Base-by-base conservation (phyloP, 2,888 invertebrate genomes). In the Drosophila suboccidentalis region DNA sequence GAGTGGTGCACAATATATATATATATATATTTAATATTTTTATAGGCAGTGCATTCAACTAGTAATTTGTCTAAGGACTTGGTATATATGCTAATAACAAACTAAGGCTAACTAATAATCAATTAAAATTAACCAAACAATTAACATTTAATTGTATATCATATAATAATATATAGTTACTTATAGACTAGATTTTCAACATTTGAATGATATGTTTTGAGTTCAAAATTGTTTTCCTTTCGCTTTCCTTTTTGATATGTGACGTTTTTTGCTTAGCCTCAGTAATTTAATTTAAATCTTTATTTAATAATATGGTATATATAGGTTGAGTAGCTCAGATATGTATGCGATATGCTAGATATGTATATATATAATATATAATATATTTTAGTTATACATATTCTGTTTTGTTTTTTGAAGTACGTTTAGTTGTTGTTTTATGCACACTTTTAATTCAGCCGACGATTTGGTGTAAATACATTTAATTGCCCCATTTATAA, bases 151-250 rank as follows among this genome's bases (percentile, higher is more conserved):
- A 39, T 53, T 44, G 41, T 71, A 54, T 62, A 51, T 46, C 4
- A 22, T 65, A 64, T 55, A 43, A 39, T 46, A 34, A 49, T 62
- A 38, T 54, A 53, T 19, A 54, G 51, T 78, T 49, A 38, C 75
- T 72, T 71, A 75, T 5, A 8, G 10, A 32, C 57, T 57, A 53
- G 32, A 39, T 57, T 59, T 50, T 49, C 43, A 65, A 63, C 54
- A 36, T 58, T 77, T 73, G 55, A 65, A 85, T 91, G 91, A 91
- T 91, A 91, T 91, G 92, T 91, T 86, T 91, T 77, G 90, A 90
- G 91, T 91, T 91, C 90, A 86, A 90, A 91, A 91, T 89, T 91
- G 88, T 70, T 65, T 58, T 60, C 41, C 50, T 22, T 62, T 47
- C 65, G n/a, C 4, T 38, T 26, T n/a, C 49, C 17, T 32, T 63